phyloP scores from a whole-genome alignment of 2,888 invertebrate species.

The Spilosoma lubricipeda region DNA sequence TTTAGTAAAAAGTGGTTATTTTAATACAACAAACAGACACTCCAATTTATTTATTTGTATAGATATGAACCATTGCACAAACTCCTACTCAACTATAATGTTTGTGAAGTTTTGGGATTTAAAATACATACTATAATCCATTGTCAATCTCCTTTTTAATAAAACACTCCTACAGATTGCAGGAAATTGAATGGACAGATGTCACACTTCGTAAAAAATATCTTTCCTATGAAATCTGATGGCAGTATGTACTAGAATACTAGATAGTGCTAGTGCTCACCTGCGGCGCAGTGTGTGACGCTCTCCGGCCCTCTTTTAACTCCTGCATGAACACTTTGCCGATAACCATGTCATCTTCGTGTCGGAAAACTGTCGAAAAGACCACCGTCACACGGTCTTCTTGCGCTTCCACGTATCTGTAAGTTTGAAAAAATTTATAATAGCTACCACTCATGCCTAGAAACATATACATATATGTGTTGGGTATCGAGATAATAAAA shows the following conservation, averaged over 20 bases:
- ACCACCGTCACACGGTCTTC: conserved; percentile 99
- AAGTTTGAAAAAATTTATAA: conserved; percentile 35
- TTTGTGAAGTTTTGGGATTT: no score
- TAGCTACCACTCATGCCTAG: background rate
- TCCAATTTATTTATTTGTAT: no score
- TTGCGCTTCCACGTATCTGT: conserved; percentile 98
- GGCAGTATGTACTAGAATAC: background rate
- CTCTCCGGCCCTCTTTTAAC: conserved; percentile 98
- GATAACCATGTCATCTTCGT: conserved; percentile 99
- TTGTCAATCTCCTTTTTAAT: no score
- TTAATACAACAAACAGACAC: no score
- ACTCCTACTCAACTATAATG: no score
- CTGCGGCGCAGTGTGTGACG: conserved; percentile 97
- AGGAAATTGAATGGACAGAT: no score
- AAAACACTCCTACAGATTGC: no score
- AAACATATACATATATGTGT: background rate
- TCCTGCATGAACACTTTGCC: conserved; percentile 99
- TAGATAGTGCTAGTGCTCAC: conserved; percentile 46
- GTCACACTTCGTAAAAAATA: no score
- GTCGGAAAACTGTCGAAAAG: conserved; percentile 99
- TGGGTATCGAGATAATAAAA: background rate
- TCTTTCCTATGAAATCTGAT: no score
- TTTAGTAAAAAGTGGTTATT: no score
- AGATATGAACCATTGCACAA: no score
- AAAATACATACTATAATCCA: no score